phyloP scores from a whole-genome alignment of 2,888 invertebrate species.

The Drosophila hamatofila region DNA sequence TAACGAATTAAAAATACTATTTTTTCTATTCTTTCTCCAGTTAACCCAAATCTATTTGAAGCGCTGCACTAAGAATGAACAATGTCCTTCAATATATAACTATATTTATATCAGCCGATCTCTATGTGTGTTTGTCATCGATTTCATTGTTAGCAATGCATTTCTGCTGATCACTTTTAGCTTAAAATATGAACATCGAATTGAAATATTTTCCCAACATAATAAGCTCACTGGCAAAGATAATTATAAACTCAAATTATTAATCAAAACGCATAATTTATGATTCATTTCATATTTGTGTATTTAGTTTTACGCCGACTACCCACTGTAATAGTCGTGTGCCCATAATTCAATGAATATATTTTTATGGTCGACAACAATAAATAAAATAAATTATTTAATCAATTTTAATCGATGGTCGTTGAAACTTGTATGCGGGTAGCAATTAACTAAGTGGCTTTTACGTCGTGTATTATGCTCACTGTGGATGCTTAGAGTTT shows the following conservation, averaged over 20 bases:
- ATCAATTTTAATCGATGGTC: not conserved
- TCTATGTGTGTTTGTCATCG: not conserved
- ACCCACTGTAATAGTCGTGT: not conserved
- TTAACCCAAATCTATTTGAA: not conserved
- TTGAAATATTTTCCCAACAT: not conserved
- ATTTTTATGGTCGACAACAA: not conserved
- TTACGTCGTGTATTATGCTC: not conserved
- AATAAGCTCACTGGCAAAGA: no score
- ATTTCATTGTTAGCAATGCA: not conserved
- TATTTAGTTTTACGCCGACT: not conserved
- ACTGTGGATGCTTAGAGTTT: not conserved
- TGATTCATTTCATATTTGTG: not conserved
- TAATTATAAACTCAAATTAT: not conserved
- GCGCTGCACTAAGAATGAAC: not conserved
- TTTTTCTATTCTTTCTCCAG: not conserved
- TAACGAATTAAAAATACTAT: not conserved
- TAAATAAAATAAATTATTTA: not conserved
- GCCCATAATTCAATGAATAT: not conserved
- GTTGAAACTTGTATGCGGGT: not conserved
- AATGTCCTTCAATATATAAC: not conserved
- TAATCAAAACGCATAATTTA: no score
- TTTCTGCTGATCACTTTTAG: conserved; percentile 7
- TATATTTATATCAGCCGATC: not conserved
- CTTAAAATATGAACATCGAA: not conserved
- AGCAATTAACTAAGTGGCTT: not conserved